These are phyloP conservation scores for Drosophila ananassae DNA, from an alignment of 1,140 invertebrate species.

Conservation along the genomic window DNA sequence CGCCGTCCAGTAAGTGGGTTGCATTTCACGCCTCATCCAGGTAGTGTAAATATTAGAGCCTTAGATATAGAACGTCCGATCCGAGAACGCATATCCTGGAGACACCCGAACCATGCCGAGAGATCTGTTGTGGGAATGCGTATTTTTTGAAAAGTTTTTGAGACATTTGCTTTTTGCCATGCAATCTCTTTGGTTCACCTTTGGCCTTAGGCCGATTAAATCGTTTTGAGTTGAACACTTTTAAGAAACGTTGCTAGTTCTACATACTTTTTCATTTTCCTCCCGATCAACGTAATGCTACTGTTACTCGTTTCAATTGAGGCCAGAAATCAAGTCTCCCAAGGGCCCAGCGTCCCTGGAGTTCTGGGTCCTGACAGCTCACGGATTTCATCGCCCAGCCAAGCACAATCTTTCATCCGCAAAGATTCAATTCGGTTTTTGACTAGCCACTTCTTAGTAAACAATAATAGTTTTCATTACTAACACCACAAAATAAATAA, in stretches of 20 bases:
- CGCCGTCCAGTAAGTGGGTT: constrained; percentile 6
- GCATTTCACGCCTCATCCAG: constrained; percentile 23
- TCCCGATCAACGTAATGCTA: constrained; percentile 52
- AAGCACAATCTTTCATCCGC: constrained; percentile 15
- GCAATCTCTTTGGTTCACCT: constrained; percentile 36
- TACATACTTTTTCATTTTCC: constrained; percentile 65
- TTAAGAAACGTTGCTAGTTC: constrained; percentile 83
- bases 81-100: constrained; percentile 1
- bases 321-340: constrained; percentile 16
- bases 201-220: constrained; percentile 35
- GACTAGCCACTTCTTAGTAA: constrained; percentile 31
- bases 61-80: constrained; percentile 38
- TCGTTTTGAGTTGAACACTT: constrained; percentile 40
- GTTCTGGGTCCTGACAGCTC: background rate
- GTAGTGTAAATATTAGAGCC: constrained; percentile 49
- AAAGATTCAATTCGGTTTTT: constrained; percentile 28
- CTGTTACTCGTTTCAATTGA: constrained; percentile 67
- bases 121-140: constrained; percentile 31
- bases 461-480: constrained; percentile 48
- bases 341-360: background rate
- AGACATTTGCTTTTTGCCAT: constrained; percentile 31
- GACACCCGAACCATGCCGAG: background rate
- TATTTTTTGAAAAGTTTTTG: constrained; percentile 13
- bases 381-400: constrained; percentile 2
- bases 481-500: constrained; percentile 17